Evolutionary conservation across 1,140 invertebrate genomes (phyloP), one percentile per base, ranked within the genome.

Genomic region (Oryzaephilus surinamensis): DNA sequence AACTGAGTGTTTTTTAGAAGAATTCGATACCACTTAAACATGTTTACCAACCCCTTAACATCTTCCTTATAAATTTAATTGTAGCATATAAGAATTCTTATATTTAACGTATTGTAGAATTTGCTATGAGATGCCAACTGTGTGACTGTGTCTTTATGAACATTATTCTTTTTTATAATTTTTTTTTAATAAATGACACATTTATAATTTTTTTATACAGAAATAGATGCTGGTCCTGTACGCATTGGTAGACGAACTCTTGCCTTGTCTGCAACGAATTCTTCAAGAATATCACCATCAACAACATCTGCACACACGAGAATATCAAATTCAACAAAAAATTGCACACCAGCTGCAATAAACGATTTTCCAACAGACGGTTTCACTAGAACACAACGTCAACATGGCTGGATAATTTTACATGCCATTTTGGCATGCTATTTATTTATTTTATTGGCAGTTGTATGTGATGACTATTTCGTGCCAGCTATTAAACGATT

Each of bases 401-500:
- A 79, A 65, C 71, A 76, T 52, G 85, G 89, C 43, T 87, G 81
- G 54, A 77, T 90, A 43, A 71, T 84, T 23, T 63, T 92, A 37
- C 88, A 94, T 65, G 73, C 85, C 40, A 59, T 87, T 45, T 71
- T 84, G 20, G 84, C 83, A 30, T 74, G 87, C 55, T 93, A 92
- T 70, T 73, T 90, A 48, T 87, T 84, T 64, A 71, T 83, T 53
- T 79, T 82, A 20, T 70, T 91, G 55, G 86, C 84, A 26, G 76
- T 89, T 54, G 84, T 90, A 46, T 90, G 86, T 67, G 85, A 90
- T 63, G 84, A 86, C 54, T 91, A 86, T 63, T 86, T 90, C 54
- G 81, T 90, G 51, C 85, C 86, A 46, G 84, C 84, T 17, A 82
- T 91, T 51, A 85, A 88, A 66, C 81, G 77, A 67, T 83, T 90